Evolutionary conservation across 1,140 invertebrate species (phyloP).

Genomic region (Camponotus pennsylvanicus): DNA sequence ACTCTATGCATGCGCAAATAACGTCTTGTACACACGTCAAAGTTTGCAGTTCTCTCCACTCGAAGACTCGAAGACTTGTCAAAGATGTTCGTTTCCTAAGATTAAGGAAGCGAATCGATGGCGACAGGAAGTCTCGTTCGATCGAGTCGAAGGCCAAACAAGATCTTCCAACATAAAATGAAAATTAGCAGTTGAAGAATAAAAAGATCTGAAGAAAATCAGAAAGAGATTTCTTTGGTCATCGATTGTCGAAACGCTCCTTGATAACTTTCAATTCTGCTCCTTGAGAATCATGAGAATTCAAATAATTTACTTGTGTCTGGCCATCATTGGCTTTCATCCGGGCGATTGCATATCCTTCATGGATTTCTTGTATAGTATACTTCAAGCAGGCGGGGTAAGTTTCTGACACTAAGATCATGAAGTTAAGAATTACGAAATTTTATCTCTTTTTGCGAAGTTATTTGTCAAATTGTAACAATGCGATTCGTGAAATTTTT

Average conservation of each 20-base stretch:
- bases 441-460: not conserved
- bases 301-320: not conserved
- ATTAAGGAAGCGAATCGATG: constrained; percentile 6
- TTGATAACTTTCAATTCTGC: not conserved
- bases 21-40: not conserved
- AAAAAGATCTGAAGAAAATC: constrained; percentile 29
- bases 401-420: constrained; percentile 41
- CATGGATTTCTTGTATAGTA: constrained; percentile 56
- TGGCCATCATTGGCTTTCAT: constrained; percentile 12
- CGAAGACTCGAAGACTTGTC: constrained; percentile 7
- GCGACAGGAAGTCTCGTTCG: constrained; percentile 42
- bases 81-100: constrained; percentile 36
- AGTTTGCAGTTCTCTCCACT: constrained; percentile 52
- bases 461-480: not conserved
- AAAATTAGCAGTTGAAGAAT: not conserved
- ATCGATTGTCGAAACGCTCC: constrained; percentile 4
- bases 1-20: not conserved
- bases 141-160: constrained; percentile 15
- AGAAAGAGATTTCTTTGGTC: constrained; percentile 2
- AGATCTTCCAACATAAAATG: constrained; percentile 39
- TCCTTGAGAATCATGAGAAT: constrained; percentile 22
- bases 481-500: not conserved
- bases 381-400: constrained; percentile 73
- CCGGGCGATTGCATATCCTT: constrained; percentile 19
- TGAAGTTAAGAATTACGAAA: not conserved